These are phyloP conservation scores for Lates japonicus DNA, from an alignment of 2,797 vertebrate species.

Conservation along the genomic window DNA sequence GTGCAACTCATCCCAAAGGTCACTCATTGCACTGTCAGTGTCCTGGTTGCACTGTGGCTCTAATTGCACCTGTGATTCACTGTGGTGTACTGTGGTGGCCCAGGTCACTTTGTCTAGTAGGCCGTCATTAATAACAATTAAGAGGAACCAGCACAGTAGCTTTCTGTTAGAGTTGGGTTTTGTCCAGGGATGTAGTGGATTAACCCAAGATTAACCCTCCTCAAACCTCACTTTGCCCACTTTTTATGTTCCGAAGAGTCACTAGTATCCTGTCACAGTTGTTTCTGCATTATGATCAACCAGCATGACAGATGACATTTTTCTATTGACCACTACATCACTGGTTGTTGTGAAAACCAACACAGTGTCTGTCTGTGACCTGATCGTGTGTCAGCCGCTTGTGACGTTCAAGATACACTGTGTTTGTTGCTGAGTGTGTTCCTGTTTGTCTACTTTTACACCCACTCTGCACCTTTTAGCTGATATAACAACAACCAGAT, in stretches of 20 bases:
- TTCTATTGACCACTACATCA: constrained; percentile 39
- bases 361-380: neutral
- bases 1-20: constrained; percentile 25
- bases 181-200: constrained; percentile 27
- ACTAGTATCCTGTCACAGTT: too few species aligned
- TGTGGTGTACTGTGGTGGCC: constrained; percentile 10
- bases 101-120: neutral
- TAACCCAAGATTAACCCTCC: neutral
- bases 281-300: neutral
- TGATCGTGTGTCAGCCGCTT: neutral
- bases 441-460: constrained; percentile 13
- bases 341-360: constrained; percentile 17
- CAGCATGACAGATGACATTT: neutral
- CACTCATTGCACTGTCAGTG: constrained; percentile 24
- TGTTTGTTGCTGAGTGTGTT: constrained; percentile 26
- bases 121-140: neutral
- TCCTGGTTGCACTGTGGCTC: constrained; percentile 23
- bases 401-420: neutral
- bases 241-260: neutral
- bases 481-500: neutral
- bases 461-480: neutral
- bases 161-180: neutral
- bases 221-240: neutral
- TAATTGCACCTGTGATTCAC: constrained; percentile 12
- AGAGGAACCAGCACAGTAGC: constrained; percentile 9